A percentile compares a stretch with the other conserved stretches of the same genome.
Evolutionary conservation across 2,888 invertebrate species (phyloP).

Genomic region (Lobophora halterata): DNA sequence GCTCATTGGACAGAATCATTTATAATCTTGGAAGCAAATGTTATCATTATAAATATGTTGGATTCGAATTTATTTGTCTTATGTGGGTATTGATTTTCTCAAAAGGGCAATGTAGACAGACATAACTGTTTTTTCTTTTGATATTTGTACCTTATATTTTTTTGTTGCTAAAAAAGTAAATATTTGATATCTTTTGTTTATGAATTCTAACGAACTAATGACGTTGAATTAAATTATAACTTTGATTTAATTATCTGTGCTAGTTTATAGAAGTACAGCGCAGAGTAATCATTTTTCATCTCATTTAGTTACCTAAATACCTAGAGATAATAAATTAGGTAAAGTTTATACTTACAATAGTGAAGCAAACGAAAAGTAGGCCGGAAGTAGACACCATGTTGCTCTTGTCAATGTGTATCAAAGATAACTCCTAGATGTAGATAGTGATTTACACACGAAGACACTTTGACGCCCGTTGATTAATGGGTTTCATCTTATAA

Average conservation of each 20-base stretch:
- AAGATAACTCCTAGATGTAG: slow-evolving; percentile 43
- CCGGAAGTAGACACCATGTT: slow-evolving; percentile 55
- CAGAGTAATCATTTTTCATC: too few species aligned
- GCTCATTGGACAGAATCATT: slow-evolving; percentile 43
- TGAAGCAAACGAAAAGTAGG: slow-evolving; percentile 46
- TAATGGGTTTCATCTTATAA: slow-evolving; percentile 26
- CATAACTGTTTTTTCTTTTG: too few species aligned
- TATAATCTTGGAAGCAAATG: slow-evolving; percentile 45
- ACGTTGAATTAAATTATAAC: too few species aligned
- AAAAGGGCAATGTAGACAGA: slow-evolving; percentile 1
- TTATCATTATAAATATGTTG: slow-evolving; percentile 42
- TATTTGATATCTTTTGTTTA: too few species aligned
- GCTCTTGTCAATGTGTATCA: slow-evolving; percentile 37
- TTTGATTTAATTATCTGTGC: too few species aligned
- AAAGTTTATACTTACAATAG: slow-evolving; percentile 55
- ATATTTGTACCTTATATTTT: too few species aligned
- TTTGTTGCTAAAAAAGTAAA: too few species aligned
- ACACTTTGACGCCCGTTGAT: slow-evolving; percentile 39
- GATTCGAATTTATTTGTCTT: slow-evolving; percentile 32
- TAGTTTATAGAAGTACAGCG: too few species aligned
- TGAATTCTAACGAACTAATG: too few species aligned
- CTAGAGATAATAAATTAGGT: slow-evolving; percentile 27
- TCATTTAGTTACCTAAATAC: too few species aligned
- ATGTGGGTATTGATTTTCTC: slow-evolving; percentile 26
- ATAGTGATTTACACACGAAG: slow-evolving; percentile 39